Evolutionary conservation across 37 sponge, comb jelly and placozoan species (phyloP).

Genomic region (Axinella damicornis): DNA sequence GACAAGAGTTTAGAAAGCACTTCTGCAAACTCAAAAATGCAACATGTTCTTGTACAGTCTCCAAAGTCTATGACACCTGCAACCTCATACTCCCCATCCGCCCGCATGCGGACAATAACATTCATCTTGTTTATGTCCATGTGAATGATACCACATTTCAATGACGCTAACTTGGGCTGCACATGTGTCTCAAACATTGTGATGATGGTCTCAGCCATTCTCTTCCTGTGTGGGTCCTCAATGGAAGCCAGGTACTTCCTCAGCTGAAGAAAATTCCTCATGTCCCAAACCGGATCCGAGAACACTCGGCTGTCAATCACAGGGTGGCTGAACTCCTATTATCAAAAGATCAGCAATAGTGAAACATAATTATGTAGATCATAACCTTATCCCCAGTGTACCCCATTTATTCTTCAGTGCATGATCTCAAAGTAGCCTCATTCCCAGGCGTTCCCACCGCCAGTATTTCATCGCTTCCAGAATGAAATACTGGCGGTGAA

Average conservation of each 20-base stretch:
- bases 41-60: conserved; percentile 16
- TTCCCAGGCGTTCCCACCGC: no score
- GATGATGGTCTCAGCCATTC: conserved; percentile 24
- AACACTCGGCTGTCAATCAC: conserved; percentile 6
- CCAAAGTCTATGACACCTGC: conserved; percentile 44
- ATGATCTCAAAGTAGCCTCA: no score
- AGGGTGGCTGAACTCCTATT: conserved; percentile 8
- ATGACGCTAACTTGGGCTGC: conserved; percentile 23
- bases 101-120: conserved; percentile 13
- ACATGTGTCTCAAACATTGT: conserved; percentile 21
- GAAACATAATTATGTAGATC: no score
- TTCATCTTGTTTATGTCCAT: conserved; percentile 44
- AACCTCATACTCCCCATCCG: neutral
- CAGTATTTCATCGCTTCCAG: no score
- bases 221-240: neutral
- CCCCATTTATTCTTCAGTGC: no score
- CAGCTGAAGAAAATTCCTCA: conserved; percentile 20
- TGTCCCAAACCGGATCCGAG: conserved; percentile 17
- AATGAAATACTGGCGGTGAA: no score
- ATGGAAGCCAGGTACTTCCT: neutral
- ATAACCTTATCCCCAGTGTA: no score
- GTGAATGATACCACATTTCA: conserved; percentile 44
- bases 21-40: conserved; percentile 53
- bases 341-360: no score
- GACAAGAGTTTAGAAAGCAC: conserved; percentile 24